Evolutionary conservation across 2,888 invertebrate genomes (phyloP).

Genomic region (Spilosoma lubricipeda): DNA sequence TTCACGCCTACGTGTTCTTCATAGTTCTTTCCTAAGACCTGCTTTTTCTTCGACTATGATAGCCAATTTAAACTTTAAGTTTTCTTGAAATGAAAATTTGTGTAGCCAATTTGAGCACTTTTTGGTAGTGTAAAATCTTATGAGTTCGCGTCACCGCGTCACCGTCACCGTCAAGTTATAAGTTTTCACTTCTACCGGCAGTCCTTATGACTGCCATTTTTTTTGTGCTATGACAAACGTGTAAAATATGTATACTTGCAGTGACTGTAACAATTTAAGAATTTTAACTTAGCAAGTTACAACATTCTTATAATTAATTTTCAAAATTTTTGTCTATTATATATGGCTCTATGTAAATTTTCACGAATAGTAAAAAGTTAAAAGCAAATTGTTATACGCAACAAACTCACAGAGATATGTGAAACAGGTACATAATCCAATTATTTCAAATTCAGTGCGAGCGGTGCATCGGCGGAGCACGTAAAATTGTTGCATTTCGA

Average conservation of each 20-base stretch:
- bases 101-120: no score
- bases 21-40: neutral
- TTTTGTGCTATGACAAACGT: no score
- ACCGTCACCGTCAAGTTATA: no score
- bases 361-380: conserved; percentile 22
- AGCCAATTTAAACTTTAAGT: neutral
- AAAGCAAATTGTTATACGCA: conserved; percentile 31
- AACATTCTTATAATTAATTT: neutral
- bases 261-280: neutral
- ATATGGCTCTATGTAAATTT: neutral
- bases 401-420: conserved; percentile 43
- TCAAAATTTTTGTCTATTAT: neutral
- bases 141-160: no score
- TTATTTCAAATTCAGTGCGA: conserved; percentile 56
- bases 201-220: no score
- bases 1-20: neutral
- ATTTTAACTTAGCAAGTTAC: neutral
- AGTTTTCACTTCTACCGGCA: no score
- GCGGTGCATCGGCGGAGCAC: conserved; percentile 42
- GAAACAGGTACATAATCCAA: conserved; percentile 60
- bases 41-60: neutral
- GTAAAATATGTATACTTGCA: neutral
- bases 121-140: no score
- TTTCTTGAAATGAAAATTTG: no score
- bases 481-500: conserved; percentile 62